phyloP scores from a whole-genome alignment of 2,113 vertebrate species.

The Empidonax traillii region DNA sequence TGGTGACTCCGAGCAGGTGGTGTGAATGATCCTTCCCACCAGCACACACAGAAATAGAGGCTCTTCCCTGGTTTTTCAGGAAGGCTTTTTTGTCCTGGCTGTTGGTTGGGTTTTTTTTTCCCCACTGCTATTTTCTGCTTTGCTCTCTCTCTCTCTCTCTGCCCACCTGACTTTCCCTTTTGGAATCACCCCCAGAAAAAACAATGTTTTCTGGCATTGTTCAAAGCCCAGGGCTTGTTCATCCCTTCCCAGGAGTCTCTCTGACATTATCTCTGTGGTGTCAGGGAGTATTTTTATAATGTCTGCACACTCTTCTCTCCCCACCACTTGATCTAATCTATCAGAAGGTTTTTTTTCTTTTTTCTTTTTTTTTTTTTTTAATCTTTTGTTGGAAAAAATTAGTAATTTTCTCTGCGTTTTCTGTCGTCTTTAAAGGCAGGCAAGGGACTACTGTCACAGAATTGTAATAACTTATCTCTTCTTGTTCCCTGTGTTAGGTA shows the following conservation, averaged over 20 bases:
- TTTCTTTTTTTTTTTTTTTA: background rate
- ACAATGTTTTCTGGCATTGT: background rate
- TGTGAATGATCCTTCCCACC: background rate
- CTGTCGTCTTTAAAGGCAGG: background rate
- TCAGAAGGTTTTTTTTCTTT: background rate
- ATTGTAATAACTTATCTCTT: constrained; percentile 6
- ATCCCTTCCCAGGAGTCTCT: background rate
- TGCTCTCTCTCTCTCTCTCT: background rate
- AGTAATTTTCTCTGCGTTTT: background rate
- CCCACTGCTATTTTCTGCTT: background rate
- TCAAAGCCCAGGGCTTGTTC: background rate
- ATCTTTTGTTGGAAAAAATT: background rate
- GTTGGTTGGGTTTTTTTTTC: background rate
- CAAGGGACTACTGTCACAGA: background rate
- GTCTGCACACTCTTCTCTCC: background rate
- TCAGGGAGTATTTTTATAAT: background rate
- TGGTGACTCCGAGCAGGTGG: background rate
- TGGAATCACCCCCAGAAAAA: background rate
- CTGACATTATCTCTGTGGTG: background rate
- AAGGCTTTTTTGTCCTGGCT: background rate
- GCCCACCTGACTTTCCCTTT: background rate
- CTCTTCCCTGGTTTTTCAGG: background rate
- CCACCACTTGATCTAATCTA: background rate
- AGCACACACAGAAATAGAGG: background rate
- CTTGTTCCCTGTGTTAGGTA: background rate